These are phyloP conservation scores for Bactericera cockerelli DNA, from an alignment of 1,140 invertebrate species.

Conservation along the genomic window DNA sequence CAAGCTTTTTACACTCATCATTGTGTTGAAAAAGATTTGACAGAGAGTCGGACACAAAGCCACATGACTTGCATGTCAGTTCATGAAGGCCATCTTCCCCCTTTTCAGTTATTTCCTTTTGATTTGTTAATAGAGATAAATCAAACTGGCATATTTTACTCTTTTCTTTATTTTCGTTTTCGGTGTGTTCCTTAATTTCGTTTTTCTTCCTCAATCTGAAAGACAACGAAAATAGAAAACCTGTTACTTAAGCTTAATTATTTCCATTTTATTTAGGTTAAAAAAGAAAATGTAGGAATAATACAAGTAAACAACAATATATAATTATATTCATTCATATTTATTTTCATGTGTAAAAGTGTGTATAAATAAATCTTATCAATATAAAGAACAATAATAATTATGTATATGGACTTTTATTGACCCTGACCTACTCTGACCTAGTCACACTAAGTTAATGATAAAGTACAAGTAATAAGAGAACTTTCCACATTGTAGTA, in stretches of 20 bases:
- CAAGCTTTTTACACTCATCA: neutral
- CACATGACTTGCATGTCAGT: neutral
- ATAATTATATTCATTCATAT: no score
- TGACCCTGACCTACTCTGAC: no score
- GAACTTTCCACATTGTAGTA: no score
- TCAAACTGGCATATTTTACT: conserved; percentile 5
- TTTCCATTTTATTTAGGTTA: no score
- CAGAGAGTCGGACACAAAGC: neutral
- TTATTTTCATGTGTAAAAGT: no score
- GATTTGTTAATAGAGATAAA: neutral
- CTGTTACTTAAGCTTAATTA: neutral
- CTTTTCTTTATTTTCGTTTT: neutral
- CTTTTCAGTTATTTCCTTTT: neutral
- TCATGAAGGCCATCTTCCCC: neutral
- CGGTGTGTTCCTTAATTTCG: neutral
- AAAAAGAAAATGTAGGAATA: no score
- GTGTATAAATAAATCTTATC: no score
- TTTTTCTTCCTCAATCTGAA: neutral
- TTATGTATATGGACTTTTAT: no score
- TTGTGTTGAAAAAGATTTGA: neutral
- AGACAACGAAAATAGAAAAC: neutral
- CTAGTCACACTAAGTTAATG: no score
- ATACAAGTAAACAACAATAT: no score
- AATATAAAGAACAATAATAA: no score
- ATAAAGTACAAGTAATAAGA: no score